phyloP scores from a whole-genome alignment of 2,113 vertebrate genomes.

The Leuciscus idus region DNA sequence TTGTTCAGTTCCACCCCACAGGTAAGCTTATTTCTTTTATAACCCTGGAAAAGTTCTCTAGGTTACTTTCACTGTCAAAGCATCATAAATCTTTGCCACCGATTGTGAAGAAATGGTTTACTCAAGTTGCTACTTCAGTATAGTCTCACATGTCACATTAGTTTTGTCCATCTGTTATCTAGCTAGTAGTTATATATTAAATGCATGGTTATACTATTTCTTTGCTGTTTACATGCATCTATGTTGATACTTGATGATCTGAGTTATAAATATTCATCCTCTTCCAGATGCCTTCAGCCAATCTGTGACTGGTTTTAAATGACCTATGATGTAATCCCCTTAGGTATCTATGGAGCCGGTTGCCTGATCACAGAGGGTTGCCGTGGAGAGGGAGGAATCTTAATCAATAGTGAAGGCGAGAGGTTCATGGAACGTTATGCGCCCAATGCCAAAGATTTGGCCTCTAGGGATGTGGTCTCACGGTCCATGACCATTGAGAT shows the following conservation, averaged over 20 bases:
- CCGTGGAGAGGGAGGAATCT: constrained; percentile 95
- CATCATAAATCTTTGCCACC: background rate
- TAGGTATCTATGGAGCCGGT: constrained; percentile 96
- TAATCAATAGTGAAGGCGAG: constrained; percentile 96
- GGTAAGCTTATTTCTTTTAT: constrained; percentile 73
- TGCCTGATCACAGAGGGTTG: constrained; percentile 98
- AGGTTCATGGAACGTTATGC: constrained; percentile 98
- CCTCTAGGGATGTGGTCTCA: constrained; percentile 94
- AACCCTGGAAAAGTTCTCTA: background rate
- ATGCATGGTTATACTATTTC: background rate
- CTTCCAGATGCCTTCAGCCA: background rate
- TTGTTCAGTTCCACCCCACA: constrained; percentile 98
- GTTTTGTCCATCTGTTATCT: too few species aligned
- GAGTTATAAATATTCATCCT: background rate
- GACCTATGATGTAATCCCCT: background rate
- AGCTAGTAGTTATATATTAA: too few species aligned
- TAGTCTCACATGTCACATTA: too few species aligned
- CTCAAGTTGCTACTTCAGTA: background rate
- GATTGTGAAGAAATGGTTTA: background rate
- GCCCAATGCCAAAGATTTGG: constrained; percentile 95
- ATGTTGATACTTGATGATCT: background rate
- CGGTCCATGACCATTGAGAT: constrained; percentile 98
- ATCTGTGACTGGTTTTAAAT: background rate
- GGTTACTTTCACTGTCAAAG: background rate
- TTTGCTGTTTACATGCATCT: background rate